Conservation (phyloP, 1,140 invertebrate species). For the Anoplolepis gracilipes region DNA sequence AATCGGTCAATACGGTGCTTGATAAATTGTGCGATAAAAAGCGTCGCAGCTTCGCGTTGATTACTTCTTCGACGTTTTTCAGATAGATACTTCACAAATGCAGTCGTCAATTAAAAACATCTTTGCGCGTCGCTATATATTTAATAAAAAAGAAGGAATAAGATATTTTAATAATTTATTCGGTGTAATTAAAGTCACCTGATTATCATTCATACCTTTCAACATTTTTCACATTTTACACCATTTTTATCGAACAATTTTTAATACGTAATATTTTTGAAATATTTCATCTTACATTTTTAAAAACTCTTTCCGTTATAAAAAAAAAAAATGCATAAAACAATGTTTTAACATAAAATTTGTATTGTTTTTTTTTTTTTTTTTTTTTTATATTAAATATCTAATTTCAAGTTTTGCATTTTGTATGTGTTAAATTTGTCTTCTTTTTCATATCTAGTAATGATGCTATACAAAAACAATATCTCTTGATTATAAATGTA, state of each 20-base stretch:
- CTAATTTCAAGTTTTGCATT: not conserved
- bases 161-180: not conserved
- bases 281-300: too few relatives aligned
- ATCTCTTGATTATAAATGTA: not conserved
- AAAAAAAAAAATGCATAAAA: not conserved
- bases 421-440: not conserved
- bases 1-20: slow-evolving; percentile 45
- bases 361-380: too few relatives aligned
- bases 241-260: not conserved
- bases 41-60: slow-evolving; percentile 38
- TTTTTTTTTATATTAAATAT: not conserved
- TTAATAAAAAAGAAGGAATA: not conserved
- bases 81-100: slow-evolving; percentile 26
- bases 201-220: not conserved
- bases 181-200: not conserved
- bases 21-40: slow-evolving; percentile 63
- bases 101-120: slow-evolving; percentile 37
- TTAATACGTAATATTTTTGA: not conserved
- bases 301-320: not conserved
- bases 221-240: not conserved
- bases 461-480: not conserved
- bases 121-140: not conserved
- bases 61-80: slow-evolving; percentile 56
- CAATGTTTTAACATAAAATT: not conserved
- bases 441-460: not conserved